phyloP scores from a whole-genome alignment of 1,140 invertebrate species.

The Whitmania pigra region DNA sequence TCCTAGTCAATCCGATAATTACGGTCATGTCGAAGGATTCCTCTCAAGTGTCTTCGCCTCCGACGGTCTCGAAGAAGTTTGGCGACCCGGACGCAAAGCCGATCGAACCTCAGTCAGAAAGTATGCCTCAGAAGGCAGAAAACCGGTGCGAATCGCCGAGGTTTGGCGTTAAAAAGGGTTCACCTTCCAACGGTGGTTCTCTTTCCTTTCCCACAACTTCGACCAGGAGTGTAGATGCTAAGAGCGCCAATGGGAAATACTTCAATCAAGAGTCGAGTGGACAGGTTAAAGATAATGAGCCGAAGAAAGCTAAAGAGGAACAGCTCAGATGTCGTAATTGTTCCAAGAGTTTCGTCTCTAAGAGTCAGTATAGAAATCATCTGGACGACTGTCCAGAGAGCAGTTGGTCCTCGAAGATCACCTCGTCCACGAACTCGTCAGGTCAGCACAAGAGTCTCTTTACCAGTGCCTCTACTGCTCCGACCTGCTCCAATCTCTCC shows the following conservation, averaged over 20 bases:
- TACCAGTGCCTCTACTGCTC: background rate
- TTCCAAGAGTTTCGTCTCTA: background rate
- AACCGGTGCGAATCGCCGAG: no score
- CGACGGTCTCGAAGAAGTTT: conserved; percentile 16
- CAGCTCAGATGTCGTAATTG: conserved; percentile 2
- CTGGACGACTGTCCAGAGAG: background rate
- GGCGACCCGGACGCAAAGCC: background rate
- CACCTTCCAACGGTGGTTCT: no score
- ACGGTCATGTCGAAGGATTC: conserved; percentile 21
- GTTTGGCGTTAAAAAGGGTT: no score
- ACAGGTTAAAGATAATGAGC: background rate
- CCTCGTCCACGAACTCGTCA: background rate
- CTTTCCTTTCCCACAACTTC: no score
- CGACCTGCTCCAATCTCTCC: background rate
- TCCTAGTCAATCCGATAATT: conserved; percentile 24
- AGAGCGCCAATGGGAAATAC: no score
- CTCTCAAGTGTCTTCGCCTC: background rate
- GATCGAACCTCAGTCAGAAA: background rate
- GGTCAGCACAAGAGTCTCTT: background rate
- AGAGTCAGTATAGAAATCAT: background rate
- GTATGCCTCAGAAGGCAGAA: background rate
- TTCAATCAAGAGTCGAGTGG: no score
- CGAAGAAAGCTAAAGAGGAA: background rate
- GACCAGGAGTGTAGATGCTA: no score
- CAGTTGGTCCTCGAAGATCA: background rate